Conservation (phyloP, 2,797 vertebrate genomes). For the Apogon talboti region DNA sequence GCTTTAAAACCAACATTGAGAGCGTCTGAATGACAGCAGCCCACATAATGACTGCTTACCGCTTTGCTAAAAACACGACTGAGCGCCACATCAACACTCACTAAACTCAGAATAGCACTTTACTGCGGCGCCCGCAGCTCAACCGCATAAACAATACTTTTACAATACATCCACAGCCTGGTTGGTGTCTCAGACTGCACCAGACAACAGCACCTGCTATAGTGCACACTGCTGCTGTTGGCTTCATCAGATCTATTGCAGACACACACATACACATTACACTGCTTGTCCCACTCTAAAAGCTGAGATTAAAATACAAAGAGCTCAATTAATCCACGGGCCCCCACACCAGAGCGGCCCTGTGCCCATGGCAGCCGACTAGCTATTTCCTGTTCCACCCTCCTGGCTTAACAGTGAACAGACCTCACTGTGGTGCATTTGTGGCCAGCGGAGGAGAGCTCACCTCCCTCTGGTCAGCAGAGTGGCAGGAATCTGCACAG, state of each 20-base stretch:
- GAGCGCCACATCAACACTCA: slow-evolving; percentile 68
- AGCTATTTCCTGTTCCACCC: slow-evolving; percentile 84
- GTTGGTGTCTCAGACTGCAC: background rate
- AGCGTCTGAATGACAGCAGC: slow-evolving; percentile 53
- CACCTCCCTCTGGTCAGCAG: slow-evolving; percentile 45
- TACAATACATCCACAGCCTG: slow-evolving; percentile 7
- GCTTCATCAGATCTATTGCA: slow-evolving; percentile 4
- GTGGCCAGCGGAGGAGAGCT: slow-evolving; percentile 29
- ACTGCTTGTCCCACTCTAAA: background rate
- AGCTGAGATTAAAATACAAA: slow-evolving; percentile 72
- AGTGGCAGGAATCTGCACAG: slow-evolving; percentile 8
- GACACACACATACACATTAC: background rate
- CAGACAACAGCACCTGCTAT: slow-evolving; percentile 37
- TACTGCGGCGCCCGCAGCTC: slow-evolving; percentile 21
- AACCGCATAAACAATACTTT: slow-evolving; percentile 53
- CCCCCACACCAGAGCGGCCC: slow-evolving; percentile 38
- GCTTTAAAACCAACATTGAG: slow-evolving; percentile 45
- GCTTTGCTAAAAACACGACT: slow-evolving; percentile 51
- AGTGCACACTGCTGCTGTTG: background rate
- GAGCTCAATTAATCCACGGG: slow-evolving; percentile 68
- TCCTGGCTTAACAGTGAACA: slow-evolving; percentile 66
- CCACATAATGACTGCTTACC: slow-evolving; percentile 71
- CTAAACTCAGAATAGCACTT: slow-evolving; percentile 65
- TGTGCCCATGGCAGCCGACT: slow-evolving; percentile 55
- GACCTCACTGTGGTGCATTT: slow-evolving; percentile 59